These are phyloP conservation scores for Melitaea cinxia DNA, from an alignment of 1,140 invertebrate species.

Conservation along the genomic window DNA sequence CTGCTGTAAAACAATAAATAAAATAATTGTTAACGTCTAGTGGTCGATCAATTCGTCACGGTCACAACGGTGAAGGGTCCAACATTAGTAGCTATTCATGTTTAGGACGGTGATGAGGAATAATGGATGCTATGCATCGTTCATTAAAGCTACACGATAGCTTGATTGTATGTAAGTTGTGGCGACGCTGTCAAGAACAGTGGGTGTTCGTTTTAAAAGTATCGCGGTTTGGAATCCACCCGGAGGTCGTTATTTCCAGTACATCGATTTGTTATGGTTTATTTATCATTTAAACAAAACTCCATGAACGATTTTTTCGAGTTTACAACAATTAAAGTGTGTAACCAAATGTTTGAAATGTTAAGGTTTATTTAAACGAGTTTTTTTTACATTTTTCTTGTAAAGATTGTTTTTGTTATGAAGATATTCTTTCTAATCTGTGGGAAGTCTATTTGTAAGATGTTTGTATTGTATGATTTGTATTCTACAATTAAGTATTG, in stretches of 20 bases:
- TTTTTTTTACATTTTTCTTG: background rate
- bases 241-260: slow-evolving; percentile 41
- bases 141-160: slow-evolving; percentile 31
- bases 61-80: slow-evolving; percentile 50
- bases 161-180: slow-evolving; percentile 37
- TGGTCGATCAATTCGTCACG: slow-evolving; percentile 58
- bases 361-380: background rate
- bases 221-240: slow-evolving; percentile 42
- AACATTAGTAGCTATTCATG: slow-evolving; percentile 56
- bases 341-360: background rate
- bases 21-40: slow-evolving; percentile 63
- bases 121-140: slow-evolving; percentile 47
- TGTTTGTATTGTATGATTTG: too few species aligned
- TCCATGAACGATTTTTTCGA: background rate
- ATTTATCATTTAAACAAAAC: slow-evolving; percentile 22
- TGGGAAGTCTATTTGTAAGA: too few species aligned
- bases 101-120: slow-evolving; percentile 48
- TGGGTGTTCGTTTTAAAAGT: slow-evolving; percentile 40
- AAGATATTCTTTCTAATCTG: too few species aligned
- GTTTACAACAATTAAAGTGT: background rate
- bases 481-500: too few species aligned
- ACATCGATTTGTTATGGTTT: slow-evolving; percentile 39
- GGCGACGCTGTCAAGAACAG: slow-evolving; percentile 46
- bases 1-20: slow-evolving; percentile 78
- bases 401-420: too few species aligned